A percentile compares a stretch with the other conserved stretches of the same genome.
Conservation (phyloP, 2,888 invertebrate species). For the Epiblema foenella region DNA sequence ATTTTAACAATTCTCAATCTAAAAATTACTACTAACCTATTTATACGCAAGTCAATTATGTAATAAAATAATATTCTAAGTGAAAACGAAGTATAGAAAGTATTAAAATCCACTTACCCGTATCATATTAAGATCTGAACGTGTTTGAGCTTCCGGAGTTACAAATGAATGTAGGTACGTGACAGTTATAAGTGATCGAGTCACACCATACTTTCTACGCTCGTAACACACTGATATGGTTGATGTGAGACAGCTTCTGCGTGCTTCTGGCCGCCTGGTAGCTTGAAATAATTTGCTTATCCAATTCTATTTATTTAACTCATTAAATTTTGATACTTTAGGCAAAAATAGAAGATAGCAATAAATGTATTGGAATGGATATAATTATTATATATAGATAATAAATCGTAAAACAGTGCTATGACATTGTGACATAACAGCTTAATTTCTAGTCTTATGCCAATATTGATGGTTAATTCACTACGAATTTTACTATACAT, state of each 20-base stretch:
- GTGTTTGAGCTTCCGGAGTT: slow-evolving; percentile 55
- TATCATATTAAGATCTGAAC: slow-evolving; percentile 43
- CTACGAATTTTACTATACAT: too few species aligned
- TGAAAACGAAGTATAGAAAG: slow-evolving; percentile 27
- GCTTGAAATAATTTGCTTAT: slow-evolving; percentile 11
- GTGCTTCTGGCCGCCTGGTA: slow-evolving; percentile 43
- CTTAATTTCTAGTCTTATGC: neutral
- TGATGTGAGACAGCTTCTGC: slow-evolving; percentile 46
- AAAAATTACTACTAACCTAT: slow-evolving; percentile 1
- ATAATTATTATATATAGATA: too few species aligned
- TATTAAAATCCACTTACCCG: slow-evolving; percentile 33
- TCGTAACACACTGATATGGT: slow-evolving; percentile 51
- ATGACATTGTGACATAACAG: neutral
- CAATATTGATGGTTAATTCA: too few species aligned
- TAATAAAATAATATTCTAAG: neutral
- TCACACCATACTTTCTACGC: slow-evolving; percentile 52
- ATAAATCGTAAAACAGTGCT: too few species aligned
- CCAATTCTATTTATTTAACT: neutral
- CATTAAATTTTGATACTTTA: neutral
- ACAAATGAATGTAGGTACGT: slow-evolving; percentile 50
- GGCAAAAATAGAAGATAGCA: too few species aligned
- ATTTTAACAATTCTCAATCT: too few species aligned
- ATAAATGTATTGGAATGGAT: too few species aligned
- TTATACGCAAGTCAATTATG: slow-evolving; percentile 39
- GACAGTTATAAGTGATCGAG: slow-evolving; percentile 57